phyloP scores from a whole-genome alignment of 2,113 vertebrate species.

The Thunnus maccoyii region DNA sequence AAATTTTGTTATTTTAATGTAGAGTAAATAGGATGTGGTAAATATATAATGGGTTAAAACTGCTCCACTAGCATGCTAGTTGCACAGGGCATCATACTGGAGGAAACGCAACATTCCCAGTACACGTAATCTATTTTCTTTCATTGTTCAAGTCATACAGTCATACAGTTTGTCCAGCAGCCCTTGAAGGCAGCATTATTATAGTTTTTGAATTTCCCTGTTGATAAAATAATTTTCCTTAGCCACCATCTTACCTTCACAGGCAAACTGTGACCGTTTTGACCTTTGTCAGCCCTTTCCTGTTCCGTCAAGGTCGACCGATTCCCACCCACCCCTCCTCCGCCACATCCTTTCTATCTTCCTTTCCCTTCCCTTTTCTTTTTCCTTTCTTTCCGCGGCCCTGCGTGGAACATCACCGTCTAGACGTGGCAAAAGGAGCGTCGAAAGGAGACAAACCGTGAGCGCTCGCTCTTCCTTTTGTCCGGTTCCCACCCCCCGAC shows the following conservation, averaged over 20 bases:
- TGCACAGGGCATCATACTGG: too few relatives aligned
- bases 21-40: too few relatives aligned
- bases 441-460: conserved; percentile 56
- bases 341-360: conserved; percentile 28
- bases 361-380: conserved; percentile 15
- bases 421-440: conserved; percentile 60
- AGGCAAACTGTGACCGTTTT: conserved; percentile 45
- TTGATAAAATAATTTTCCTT: neutral
- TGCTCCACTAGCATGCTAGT: too few relatives aligned
- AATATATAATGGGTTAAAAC: too few relatives aligned
- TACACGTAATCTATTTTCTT: neutral
- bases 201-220: neutral
- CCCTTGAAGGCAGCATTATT: conserved; percentile 13
- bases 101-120: neutral
- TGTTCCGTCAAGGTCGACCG: conserved; percentile 35
- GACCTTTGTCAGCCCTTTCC: conserved; percentile 41
- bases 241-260: conserved; percentile 11
- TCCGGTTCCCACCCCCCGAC: conserved; percentile 50
- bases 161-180: conserved; percentile 1
- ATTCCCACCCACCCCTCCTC: conserved; percentile 38
- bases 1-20: too few relatives aligned
- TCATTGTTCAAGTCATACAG: too few relatives aligned
- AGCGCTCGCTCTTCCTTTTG: conserved; percentile 71
- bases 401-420: conserved; percentile 65
- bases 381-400: conserved; percentile 46